A percentile compares a stretch with the other conserved stretches of the same genome.
phyloP scores from a whole-genome alignment of 1,140 invertebrate genomes.

The Zaprionus vittiger region DNA sequence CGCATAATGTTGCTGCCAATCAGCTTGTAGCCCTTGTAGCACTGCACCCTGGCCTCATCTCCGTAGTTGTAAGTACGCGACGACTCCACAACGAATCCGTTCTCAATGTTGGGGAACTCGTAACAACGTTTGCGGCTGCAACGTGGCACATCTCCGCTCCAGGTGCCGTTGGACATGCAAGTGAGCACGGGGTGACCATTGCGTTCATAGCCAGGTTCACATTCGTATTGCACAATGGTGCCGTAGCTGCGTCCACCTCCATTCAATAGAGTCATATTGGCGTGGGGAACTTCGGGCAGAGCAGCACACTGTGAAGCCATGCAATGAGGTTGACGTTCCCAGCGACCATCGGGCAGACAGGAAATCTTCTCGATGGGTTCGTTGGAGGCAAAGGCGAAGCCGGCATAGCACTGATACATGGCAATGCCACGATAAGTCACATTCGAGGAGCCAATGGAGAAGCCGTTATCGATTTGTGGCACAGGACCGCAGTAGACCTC shows the following conservation, averaged over 20 bases:
- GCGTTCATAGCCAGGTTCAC: constrained; percentile 95
- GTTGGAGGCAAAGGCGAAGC: constrained; percentile 96
- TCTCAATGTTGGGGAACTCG: constrained; percentile 92
- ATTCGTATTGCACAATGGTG: constrained; percentile 97
- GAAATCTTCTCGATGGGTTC: constrained; percentile 95
- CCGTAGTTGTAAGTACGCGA: constrained; percentile 92
- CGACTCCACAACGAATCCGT: constrained; percentile 93
- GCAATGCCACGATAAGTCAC: constrained; percentile 96
- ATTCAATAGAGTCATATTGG: constrained; percentile 94
- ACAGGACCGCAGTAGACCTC: constrained; percentile 98
- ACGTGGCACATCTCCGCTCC: constrained; percentile 95
- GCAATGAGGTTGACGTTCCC: constrained; percentile 96
- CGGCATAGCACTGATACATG: constrained; percentile 98
- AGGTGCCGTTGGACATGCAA: constrained; percentile 98
- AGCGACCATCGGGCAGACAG: constrained; percentile 93
- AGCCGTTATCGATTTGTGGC: constrained; percentile 98
- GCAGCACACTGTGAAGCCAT: constrained; percentile 97
- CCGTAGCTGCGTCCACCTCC: constrained; percentile 97
- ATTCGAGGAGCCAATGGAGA: constrained; percentile 97
- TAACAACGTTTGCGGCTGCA: constrained; percentile 94
- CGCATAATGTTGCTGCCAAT: constrained; percentile 94
- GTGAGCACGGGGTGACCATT: constrained; percentile 95
- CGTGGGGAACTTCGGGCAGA: constrained; percentile 93
- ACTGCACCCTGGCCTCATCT: constrained; percentile 96
- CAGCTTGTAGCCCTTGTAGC: constrained; percentile 94